Conservation (phyloP, 2,113 vertebrate species). For the Myrmecophaga tridactyla region DNA sequence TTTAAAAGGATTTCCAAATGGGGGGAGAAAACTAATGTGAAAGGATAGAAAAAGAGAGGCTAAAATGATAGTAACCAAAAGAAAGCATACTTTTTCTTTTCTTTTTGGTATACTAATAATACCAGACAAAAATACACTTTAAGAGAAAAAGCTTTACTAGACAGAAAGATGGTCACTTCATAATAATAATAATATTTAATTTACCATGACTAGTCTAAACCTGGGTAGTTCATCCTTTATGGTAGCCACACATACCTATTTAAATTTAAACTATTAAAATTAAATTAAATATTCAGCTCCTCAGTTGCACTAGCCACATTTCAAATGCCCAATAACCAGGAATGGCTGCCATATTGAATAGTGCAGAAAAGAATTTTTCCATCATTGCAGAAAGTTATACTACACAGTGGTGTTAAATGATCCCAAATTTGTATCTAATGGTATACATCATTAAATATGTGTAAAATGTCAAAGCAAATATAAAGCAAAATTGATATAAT, state of each 20-base stretch:
- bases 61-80: neutral
- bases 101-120: neutral
- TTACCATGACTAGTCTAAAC: neutral
- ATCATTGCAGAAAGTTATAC: neutral
- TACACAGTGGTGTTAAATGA: neutral
- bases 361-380: neutral
- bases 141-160: constrained; percentile 3
- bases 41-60: neutral
- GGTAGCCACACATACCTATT: neutral
- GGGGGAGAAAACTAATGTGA: neutral
- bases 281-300: constrained; percentile 23
- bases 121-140: neutral
- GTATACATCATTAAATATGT: too few relatives aligned
- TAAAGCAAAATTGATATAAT: neutral
- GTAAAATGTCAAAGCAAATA: neutral
- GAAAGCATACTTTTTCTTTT: too few relatives aligned
- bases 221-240: neutral
- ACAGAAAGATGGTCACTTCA: neutral
- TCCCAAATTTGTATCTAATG: constrained; percentile 24
- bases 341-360: neutral
- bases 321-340: neutral
- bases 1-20: constrained; percentile 10
- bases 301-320: neutral
- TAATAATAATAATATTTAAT: neutral
- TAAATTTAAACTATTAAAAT: constrained; percentile 27